Evolutionary conservation across 1,140 invertebrate genomes (phyloP).

Genomic region (Listronotus oregonensis): DNA sequence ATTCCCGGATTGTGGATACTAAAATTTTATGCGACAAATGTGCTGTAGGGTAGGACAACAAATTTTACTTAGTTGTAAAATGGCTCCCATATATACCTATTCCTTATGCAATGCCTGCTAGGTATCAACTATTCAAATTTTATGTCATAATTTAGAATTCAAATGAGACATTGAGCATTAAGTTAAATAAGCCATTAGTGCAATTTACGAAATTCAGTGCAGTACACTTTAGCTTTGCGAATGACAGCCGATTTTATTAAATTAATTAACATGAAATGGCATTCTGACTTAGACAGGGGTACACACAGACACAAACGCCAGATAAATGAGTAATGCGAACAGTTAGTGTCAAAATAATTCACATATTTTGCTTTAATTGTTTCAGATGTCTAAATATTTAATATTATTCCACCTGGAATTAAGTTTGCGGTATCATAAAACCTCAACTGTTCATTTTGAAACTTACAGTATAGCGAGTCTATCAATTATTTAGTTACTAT

Average conservation of each 20-base stretch:
- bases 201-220: constrained; percentile 18
- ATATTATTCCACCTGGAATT: background rate
- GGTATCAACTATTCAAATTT: constrained; percentile 12
- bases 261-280: constrained; percentile 11
- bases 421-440: background rate
- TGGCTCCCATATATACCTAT: constrained; percentile 3
- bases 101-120: constrained; percentile 11
- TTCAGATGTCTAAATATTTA: constrained; percentile 6
- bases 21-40: background rate
- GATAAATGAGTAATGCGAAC: constrained; percentile 11
- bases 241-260: constrained; percentile 22
- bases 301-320: constrained; percentile 6
- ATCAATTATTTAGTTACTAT: too few relatives aligned
- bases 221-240: constrained; percentile 12
- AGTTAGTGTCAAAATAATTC: constrained; percentile 17
- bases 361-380: constrained; percentile 4
- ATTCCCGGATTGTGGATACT: too few relatives aligned
- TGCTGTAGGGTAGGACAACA: background rate
- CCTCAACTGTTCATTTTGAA: too few relatives aligned
- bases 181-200: constrained; percentile 19
- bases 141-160: constrained; percentile 20
- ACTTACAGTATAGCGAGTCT: too few relatives aligned
- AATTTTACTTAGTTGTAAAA: constrained; percentile 11
- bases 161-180: constrained; percentile 20
- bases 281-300: background rate